Conservation (phyloP, 2,888 invertebrate species). For the Oeneis ivallda region DNA sequence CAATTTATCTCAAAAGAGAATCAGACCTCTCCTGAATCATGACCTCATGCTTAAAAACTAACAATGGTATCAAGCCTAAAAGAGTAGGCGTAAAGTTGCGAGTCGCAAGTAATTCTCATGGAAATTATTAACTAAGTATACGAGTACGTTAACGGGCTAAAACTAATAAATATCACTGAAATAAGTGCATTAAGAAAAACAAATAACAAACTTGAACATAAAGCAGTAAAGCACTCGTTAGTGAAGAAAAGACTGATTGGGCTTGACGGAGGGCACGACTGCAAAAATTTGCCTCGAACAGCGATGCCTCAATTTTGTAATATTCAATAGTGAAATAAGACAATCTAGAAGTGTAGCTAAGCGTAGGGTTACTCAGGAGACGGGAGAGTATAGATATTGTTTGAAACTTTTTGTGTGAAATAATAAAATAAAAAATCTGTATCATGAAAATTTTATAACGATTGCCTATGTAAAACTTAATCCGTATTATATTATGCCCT, state of each 20-base stretch:
- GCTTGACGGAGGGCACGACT: slow-evolving; percentile 31
- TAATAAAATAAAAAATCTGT: no score
- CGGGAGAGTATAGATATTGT: no score
- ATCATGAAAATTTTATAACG: no score
- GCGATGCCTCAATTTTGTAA: slow-evolving; percentile 50
- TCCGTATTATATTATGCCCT: no score
- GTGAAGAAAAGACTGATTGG: slow-evolving; percentile 32
- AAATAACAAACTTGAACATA: slow-evolving; percentile 24
- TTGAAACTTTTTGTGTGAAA: background rate
- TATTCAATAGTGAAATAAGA: slow-evolving; percentile 55
- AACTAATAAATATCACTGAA: background rate
- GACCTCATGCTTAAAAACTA: no score
- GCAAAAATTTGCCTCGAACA: slow-evolving; percentile 43
- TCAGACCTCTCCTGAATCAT: no score
- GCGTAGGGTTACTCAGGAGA: background rate
- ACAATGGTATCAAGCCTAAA: no score
- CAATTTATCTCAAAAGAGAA: no score
- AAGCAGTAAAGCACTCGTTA: slow-evolving; percentile 24
- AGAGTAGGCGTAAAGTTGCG: no score
- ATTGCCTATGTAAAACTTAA: no score
- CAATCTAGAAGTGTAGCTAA: slow-evolving; percentile 57
- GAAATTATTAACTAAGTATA: background rate
- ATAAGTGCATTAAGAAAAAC: slow-evolving; percentile 6
- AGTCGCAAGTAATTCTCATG: background rate
- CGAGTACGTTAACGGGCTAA: background rate